Percentiles rank a stretch among this genome's conserved stretches.
These are phyloP conservation scores for Cantharis lateralis DNA, from an alignment of 2,888 invertebrate genomes.

Conservation along the genomic window DNA sequence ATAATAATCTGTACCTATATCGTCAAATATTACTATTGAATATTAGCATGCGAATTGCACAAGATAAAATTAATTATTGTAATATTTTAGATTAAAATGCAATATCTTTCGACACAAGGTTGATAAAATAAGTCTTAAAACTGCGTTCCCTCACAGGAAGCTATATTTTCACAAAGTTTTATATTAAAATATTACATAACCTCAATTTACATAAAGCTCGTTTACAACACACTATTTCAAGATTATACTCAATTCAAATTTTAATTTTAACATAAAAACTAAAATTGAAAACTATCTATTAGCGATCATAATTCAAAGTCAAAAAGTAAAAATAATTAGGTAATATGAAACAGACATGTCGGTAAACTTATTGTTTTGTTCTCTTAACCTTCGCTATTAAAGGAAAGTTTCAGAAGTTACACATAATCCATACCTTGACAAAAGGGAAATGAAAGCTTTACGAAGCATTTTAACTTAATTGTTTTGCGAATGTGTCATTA, in stretches of 20 bases:
- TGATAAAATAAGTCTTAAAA: not conserved
- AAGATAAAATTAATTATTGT: not conserved
- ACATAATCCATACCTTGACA: conserved; percentile 2
- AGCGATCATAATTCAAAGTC: not conserved
- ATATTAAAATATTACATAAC: not conserved
- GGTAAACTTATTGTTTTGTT: not conserved
- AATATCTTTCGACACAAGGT: not conserved
- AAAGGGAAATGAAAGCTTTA: conserved; percentile 7
- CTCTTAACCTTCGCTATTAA: not conserved
- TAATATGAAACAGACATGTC: not conserved
- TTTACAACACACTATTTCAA: not conserved
- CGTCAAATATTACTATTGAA: not conserved
- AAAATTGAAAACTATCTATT: not conserved
- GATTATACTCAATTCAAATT: not conserved
- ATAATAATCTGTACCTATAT: not conserved
- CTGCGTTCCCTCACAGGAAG: not conserved
- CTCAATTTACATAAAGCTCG: not conserved
- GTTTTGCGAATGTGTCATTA: conserved; percentile 6
- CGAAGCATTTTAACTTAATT: conserved; percentile 14
- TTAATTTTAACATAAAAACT: not conserved
- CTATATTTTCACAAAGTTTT: not conserved
- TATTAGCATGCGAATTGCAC: not conserved
- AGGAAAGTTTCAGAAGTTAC: conserved; percentile 1
- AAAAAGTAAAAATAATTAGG: not conserved
- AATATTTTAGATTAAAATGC: not conserved